A percentile compares a stretch with the other conserved stretches of the same genome.
Evolutionary conservation across 1,140 invertebrate species (phyloP).

Genomic region (Tetranychus urticae): DNA sequence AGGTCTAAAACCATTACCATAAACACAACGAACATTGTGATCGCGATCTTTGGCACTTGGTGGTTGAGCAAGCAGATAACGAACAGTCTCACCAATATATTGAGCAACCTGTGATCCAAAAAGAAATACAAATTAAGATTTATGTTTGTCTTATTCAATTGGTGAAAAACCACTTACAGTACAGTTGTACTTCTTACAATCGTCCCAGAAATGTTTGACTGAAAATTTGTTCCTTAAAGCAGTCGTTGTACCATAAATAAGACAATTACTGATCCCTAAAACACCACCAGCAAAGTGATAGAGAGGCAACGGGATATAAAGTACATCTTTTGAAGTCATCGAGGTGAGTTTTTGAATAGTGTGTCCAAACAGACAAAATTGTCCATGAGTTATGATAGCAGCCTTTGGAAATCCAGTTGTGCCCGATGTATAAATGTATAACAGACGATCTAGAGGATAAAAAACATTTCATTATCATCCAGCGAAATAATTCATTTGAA

Average conservation of each 20-base stretch:
- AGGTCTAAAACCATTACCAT: conserved; percentile 80
- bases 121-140: conserved; percentile 24
- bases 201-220: conserved; percentile 33
- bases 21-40: conserved; percentile 63
- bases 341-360: conserved; percentile 15
- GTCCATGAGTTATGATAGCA: conserved; percentile 35
- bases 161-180: conserved; percentile 27
- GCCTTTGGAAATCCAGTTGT: conserved; percentile 74
- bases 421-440: conserved; percentile 75
- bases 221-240: conserved; percentile 32
- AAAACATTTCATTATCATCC: not conserved
- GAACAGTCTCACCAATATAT: conserved; percentile 98
- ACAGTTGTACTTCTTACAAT: conserved; percentile 42
- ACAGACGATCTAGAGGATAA: conserved; percentile 7
- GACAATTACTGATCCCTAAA: conserved; percentile 20
- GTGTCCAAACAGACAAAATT: conserved; percentile 7
- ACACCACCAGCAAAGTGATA: conserved; percentile 43
- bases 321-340: conserved; percentile 29
- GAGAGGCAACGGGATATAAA: conserved; percentile 39
- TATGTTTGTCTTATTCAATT: not conserved
- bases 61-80: conserved; percentile 74
- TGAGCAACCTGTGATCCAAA: conserved; percentile 88
- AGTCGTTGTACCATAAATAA: conserved; percentile 26
- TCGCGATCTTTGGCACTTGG: conserved; percentile 44
- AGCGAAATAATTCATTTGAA: not conserved